A percentile compares a stretch with the other conserved stretches of the same genome.
These are phyloP conservation scores for Isoperla grammatica DNA, from an alignment of 2,888 invertebrate genomes.

Conservation along the genomic window DNA sequence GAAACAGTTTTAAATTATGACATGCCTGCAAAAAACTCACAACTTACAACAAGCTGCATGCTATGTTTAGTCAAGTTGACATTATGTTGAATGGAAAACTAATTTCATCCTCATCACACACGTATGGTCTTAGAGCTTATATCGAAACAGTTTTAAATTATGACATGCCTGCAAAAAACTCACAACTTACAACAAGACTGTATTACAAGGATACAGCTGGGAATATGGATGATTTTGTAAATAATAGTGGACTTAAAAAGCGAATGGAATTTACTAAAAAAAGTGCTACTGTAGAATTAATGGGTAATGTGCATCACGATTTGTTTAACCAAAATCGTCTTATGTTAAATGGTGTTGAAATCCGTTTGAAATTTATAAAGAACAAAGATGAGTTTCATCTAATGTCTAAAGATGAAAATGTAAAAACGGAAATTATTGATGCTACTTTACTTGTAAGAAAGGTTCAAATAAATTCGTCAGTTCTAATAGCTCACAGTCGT, in stretches of 20 bases:
- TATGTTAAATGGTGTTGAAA: constrained; percentile 11
- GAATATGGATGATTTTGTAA: constrained; percentile 16
- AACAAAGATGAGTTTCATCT: neutral
- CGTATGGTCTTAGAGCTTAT: constrained; percentile 31
- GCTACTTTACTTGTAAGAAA: constrained; percentile 31
- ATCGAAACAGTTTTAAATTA: constrained; percentile 34
- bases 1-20: constrained; percentile 33
- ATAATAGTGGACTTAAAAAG: neutral
- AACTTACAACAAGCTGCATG: constrained; percentile 32
- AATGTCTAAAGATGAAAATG: neutral
- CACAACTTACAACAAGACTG: constrained; percentile 29
- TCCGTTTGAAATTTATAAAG: constrained; percentile 8
- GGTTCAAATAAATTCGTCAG: constrained; percentile 28
- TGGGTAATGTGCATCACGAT: constrained; percentile 13
- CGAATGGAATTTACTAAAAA: constrained; percentile 8
- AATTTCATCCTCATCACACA: constrained; percentile 29
- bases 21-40: constrained; percentile 28
- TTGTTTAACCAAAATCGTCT: neutral
- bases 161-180: constrained; percentile 28
- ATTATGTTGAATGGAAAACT: constrained; percentile 36
- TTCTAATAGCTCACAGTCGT: constrained; percentile 31
- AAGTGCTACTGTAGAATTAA: neutral
- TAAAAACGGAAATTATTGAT: constrained; percentile 29
- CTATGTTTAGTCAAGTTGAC: constrained; percentile 34
- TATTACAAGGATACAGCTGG: no score